Evolutionary conservation across 1,140 invertebrate species (phyloP), one percentile per base, ranked within the genome.

Genomic region (Cydia splendana): DNA sequence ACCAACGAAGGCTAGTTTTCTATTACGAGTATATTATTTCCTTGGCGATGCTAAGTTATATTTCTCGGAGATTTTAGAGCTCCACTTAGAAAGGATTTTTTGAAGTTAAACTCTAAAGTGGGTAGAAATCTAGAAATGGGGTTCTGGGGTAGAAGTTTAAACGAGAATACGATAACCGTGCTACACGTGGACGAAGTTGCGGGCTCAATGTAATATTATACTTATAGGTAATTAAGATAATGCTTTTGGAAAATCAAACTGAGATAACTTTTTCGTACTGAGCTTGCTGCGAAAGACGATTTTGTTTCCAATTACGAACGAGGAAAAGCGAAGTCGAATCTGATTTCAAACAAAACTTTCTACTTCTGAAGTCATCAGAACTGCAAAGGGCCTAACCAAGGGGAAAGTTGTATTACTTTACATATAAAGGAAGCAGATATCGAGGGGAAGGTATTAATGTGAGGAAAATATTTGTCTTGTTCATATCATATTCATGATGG

Each of bases 351-450:
- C 67, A 71, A 71, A 71, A 71, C 34, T 71, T 71, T 38, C 30
- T 71, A 71, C 67, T 71, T 38, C 15, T 42, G 18, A 71, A 71
- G 67, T 38, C 67, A 71, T 71, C 67, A 38, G n/a, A 71, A 71
- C 67, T 71, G 67, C 38, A 71, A 71, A 71, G 34, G 67, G 67
- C 67, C 67, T 20, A 71, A 71, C 67, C 34, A 71, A 45, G 67
- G 67, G 67, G 34, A 71, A 71, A 71, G 67, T 71, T 71, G n/a
- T 71, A 45, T 71, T 71, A 71, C 67, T 71, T 38, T 71, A 71
- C 67, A 71, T 71, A 71, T 38, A 71, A 71, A 45, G 57, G 57
- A 24, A 62, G 57, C 57, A 24, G 34, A 71, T 71, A 71, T 45
- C 67, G 30, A 71, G 65, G 28, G 45, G 7, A 28, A 71, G 34